phyloP scores from a whole-genome alignment of 2,113 vertebrate genomes.

The Picathartes gymnocephalus region DNA sequence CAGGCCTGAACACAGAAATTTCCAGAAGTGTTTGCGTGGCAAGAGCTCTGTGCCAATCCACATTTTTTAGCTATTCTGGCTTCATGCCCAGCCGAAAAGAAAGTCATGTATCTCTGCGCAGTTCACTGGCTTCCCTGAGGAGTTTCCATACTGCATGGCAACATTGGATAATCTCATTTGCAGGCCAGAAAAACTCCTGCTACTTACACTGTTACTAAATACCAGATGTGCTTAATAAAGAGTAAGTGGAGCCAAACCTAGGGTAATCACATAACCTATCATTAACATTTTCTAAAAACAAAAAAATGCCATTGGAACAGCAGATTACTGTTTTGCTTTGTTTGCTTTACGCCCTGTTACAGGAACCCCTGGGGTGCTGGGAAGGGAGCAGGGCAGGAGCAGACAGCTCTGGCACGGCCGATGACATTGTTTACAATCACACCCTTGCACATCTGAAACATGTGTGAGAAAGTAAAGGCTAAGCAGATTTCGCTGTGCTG shows the following conservation, averaged over 20 bases:
- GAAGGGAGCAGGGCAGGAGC: conserved; percentile 65
- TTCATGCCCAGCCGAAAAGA: conserved; percentile 80
- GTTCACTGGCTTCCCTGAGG: conserved; percentile 82
- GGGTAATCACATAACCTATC: conserved; percentile 82
- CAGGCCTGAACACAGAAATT: conserved; percentile 87
- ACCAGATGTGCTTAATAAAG: conserved; percentile 86
- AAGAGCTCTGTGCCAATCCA: conserved; percentile 81
- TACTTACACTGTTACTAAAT: conserved; percentile 90
- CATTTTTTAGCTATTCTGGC: conserved; percentile 87
- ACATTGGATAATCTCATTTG: conserved; percentile 80
- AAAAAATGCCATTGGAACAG: conserved; percentile 73
- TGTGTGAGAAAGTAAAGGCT: conserved; percentile 71
- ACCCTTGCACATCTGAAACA: conserved; percentile 72
- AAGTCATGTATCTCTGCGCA: conserved; percentile 79
- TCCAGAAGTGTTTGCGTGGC: conserved; percentile 97
- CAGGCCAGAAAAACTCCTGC: conserved; percentile 77
- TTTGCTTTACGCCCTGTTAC: conserved; percentile 77
- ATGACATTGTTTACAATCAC: conserved; percentile 73
- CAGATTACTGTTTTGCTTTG: conserved; percentile 80
- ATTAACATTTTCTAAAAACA: conserved; percentile 84
- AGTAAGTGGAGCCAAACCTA: conserved; percentile 73
- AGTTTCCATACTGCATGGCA: conserved; percentile 88
- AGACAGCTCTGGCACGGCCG: conserved; percentile 58
- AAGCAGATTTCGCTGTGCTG: conserved; percentile 53
- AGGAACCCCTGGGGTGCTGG: conserved; percentile 74